These are phyloP conservation scores for Sesia apiformis DNA, from an alignment of 2,888 invertebrate species.

Conservation along the genomic window DNA sequence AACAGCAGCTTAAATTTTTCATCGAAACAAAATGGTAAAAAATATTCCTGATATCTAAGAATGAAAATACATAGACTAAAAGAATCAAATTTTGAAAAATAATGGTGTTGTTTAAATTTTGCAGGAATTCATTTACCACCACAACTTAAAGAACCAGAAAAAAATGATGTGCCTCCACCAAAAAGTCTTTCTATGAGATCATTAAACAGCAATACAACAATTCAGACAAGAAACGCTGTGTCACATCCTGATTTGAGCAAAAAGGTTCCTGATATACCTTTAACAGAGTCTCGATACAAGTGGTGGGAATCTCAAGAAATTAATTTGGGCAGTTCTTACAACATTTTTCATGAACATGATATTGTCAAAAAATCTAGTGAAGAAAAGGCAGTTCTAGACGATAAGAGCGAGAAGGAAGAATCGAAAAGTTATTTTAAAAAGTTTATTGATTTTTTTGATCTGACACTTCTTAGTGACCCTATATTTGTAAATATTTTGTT, in stretches of 20 bases:
- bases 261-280: constrained; percentile 28
- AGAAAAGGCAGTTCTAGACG: constrained; percentile 22
- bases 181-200: constrained; percentile 60
- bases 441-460: constrained; percentile 75
- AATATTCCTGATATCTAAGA: neutral
- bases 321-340: constrained; percentile 76
- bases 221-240: constrained; percentile 49
- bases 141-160: constrained; percentile 25
- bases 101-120: neutral
- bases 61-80: too few species aligned
- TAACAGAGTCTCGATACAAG: constrained; percentile 47
- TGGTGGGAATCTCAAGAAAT: constrained; percentile 76
- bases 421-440: constrained; percentile 28
- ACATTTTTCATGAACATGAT: constrained; percentile 62
- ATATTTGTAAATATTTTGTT: constrained; percentile 79
- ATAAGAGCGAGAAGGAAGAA: constrained; percentile 18
- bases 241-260: constrained; percentile 58
- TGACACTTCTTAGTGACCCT: constrained; percentile 78
- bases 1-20: constrained; percentile 38
- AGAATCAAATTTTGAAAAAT: too few species aligned
- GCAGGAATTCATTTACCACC: constrained; percentile 31
- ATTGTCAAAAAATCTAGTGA: constrained; percentile 7
- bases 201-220: constrained; percentile 32
- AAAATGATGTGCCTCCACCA: constrained; percentile 29
- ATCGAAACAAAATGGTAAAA: constrained; percentile 38